Conservation (phyloP, 2,113 vertebrate genomes). For the Cygnus buccinator region DNA sequence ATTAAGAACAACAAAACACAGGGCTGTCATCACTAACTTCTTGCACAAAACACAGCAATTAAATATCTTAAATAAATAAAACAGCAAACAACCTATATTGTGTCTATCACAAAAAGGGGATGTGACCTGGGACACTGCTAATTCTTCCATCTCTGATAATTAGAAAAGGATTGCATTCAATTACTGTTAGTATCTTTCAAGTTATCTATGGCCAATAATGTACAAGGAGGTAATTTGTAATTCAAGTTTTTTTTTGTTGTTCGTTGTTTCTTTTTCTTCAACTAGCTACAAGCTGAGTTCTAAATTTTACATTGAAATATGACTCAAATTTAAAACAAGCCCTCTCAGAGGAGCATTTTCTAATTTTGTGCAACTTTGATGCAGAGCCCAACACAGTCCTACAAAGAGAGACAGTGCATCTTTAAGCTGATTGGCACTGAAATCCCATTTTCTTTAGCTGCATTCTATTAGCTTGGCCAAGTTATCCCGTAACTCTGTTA, state of each 20-base stretch:
- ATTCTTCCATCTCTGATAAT: constrained; percentile 71
- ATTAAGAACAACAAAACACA: constrained; percentile 81
- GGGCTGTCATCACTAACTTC: constrained; percentile 79
- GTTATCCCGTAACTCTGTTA: constrained; percentile 96
- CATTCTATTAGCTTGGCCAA: constrained; percentile 95
- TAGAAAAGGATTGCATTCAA: constrained; percentile 76
- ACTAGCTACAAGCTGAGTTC: constrained; percentile 75
- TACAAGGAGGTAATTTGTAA: constrained; percentile 85
- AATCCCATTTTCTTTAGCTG: constrained; percentile 86
- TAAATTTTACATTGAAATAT: constrained; percentile 80
- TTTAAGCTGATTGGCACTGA: constrained; percentile 79
- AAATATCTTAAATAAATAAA: constrained; percentile 75
- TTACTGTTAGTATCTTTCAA: constrained; percentile 76
- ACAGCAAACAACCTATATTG: constrained; percentile 69
- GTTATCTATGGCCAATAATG: constrained; percentile 81
- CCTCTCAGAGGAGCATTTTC: constrained; percentile 73
- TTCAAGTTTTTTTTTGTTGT: constrained; percentile 76
- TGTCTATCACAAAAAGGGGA: constrained; percentile 70
- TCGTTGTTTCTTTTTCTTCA: constrained; percentile 68
- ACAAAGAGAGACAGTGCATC: constrained; percentile 80
- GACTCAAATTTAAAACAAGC: constrained; percentile 81
- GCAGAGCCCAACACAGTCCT: constrained; percentile 79
- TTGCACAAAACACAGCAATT: constrained; percentile 81
- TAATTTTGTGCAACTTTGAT: constrained; percentile 81
- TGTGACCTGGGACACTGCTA: constrained; percentile 73